Percentiles rank a stretch among this genome's conserved stretches.
Evolutionary conservation across 92 coral and sea anemone species (phyloP).

Genomic region (Phenganax stokvisi): DNA sequence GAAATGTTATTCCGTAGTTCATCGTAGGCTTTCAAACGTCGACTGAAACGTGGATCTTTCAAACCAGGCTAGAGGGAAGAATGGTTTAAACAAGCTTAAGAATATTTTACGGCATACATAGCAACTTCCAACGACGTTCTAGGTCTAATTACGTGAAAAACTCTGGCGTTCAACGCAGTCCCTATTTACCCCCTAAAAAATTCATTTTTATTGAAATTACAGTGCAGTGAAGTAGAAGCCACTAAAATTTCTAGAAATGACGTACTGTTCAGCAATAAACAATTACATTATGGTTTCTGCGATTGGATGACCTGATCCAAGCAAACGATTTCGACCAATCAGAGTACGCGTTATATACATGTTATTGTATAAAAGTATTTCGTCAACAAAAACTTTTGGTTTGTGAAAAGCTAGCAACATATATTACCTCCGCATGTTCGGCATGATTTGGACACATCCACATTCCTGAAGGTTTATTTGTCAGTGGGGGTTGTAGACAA

Average conservation of each 20-base stretch:
- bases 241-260: no score
- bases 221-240: no score
- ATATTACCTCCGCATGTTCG: constrained; percentile 85
- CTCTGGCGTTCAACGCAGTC: no score
- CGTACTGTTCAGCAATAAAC: no score
- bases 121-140: not conserved
- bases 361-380: no score
- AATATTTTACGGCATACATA: not conserved
- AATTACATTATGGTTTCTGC: no score
- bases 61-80: constrained; percentile 73
- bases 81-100: not conserved
- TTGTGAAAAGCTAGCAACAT: not conserved
- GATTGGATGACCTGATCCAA: no score
- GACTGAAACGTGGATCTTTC: constrained; percentile 88
- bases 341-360: no score
- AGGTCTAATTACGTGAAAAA: no score
- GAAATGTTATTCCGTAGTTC: constrained; percentile 87
- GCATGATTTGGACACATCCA: constrained; percentile 99
- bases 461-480: constrained; percentile 90
- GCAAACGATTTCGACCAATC: no score
- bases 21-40: constrained; percentile 92
- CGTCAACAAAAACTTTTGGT: constrained; percentile 35
- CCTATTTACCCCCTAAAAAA: no score
- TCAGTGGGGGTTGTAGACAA: constrained; percentile 87
- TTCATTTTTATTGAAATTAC: no score